Percentiles rank a stretch among this genome's conserved stretches.
Conservation (phyloP, 37 sponge, comb jelly and placozoan genomes). For the Aplysina aerophoba region DNA sequence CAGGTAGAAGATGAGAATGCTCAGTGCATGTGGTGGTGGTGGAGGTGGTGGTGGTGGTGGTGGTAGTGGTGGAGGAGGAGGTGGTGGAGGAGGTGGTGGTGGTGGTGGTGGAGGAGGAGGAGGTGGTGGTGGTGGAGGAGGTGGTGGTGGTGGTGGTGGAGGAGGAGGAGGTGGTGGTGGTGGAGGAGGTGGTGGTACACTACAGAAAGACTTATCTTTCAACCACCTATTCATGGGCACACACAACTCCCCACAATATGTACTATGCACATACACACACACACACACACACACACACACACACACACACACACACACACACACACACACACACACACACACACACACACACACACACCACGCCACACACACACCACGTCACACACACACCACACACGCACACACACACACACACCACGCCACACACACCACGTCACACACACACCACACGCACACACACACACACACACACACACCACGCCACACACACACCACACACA, state of each 20-base stretch:
- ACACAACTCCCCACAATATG: background rate
- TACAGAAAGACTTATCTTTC: background rate
- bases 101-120: constrained; percentile 23
- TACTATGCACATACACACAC: background rate
- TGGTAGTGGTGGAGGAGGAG: too few relatives aligned
- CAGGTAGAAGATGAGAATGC: background rate
- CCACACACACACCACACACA: too few relatives aligned
- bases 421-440: too few relatives aligned
- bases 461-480: too few relatives aligned
- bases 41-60: too few relatives aligned
- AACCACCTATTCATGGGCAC: background rate
- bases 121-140: constrained; percentile 41
- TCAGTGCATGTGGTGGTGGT: background rate
- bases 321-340: constrained; percentile 27
- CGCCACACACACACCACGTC: too few relatives aligned
- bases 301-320: constrained; percentile 7
- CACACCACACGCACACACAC: too few relatives aligned
- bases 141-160: constrained; percentile 7
- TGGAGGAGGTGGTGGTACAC: constrained; percentile 17
- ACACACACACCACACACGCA: too few relatives aligned
- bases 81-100: constrained; percentile 46
- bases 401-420: too few relatives aligned
- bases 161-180: constrained; percentile 30
- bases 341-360: constrained; percentile 43
- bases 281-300: constrained; percentile 33